These are phyloP conservation scores for Hestina assimilis DNA, from an alignment of 1,140 invertebrate species.

Conservation along the genomic window DNA sequence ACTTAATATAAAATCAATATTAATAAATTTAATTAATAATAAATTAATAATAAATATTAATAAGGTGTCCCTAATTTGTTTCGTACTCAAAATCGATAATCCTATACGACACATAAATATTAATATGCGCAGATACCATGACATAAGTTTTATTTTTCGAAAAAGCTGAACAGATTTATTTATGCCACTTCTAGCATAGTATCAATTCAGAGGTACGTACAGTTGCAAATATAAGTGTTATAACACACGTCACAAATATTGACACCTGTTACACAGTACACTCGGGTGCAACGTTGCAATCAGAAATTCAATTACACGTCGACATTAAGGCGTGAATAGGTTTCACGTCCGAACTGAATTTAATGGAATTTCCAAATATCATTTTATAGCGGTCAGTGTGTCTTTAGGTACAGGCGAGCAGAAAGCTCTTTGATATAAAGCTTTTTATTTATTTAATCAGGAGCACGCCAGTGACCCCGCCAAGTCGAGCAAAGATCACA, in stretches of 20 bases:
- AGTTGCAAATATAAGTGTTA: neutral
- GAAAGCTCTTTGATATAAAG: constrained; percentile 4
- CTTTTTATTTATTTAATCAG: too few relatives aligned
- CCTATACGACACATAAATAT: neutral
- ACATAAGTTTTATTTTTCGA: neutral
- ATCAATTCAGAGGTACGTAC: neutral
- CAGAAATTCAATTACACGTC: constrained; percentile 12
- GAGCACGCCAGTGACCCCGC: too few relatives aligned
- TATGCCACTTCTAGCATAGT: neutral
- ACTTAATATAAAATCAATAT: too few relatives aligned
- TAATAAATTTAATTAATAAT: too few relatives aligned
- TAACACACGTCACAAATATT: constrained; percentile 5
- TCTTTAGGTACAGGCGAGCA: neutral
- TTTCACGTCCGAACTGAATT: neutral
- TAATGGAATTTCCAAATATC: constrained; percentile 1
- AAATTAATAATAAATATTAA: too few relatives aligned
- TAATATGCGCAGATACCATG: neutral
- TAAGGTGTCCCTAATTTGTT: too few relatives aligned
- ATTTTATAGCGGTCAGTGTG: constrained; percentile 9
- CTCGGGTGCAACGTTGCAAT: constrained; percentile 2
- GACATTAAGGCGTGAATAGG: constrained; percentile 6
- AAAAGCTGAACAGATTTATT: neutral
- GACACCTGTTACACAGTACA: constrained; percentile 10
- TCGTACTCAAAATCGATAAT: too few relatives aligned
- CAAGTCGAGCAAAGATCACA: too few relatives aligned